Conservation (phyloP, 2,888 invertebrate genomes). For the Drosophila colorata region DNA sequence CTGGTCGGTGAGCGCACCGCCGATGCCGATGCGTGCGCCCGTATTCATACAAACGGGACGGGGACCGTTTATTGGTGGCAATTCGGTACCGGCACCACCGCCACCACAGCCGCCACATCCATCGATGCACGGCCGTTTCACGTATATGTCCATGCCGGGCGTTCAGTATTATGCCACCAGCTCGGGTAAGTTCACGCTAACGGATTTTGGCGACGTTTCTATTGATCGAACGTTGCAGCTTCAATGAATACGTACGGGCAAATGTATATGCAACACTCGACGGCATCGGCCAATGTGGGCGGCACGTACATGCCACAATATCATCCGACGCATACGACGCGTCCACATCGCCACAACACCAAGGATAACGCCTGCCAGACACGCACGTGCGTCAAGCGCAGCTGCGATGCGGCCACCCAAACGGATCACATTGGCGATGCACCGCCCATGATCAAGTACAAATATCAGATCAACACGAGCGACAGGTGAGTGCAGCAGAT, state of each 20-base stretch:
- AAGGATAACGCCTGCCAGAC: constrained; percentile 40
- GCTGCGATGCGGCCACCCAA: constrained; percentile 57
- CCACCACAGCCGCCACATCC: constrained; percentile 2
- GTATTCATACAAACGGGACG: constrained; percentile 8
- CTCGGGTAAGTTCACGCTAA: constrained; percentile 36
- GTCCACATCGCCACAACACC: constrained; percentile 4
- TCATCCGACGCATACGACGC: not conserved
- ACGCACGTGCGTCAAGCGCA: constrained; percentile 3
- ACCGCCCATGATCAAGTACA: constrained; percentile 50
- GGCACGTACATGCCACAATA: constrained; percentile 25
- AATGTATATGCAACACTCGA: constrained; percentile 42
- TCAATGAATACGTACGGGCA: constrained; percentile 53
- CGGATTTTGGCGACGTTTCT: not conserved
- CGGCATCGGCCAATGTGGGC: constrained; percentile 37
- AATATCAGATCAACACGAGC: constrained; percentile 15
- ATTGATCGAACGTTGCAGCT: constrained; percentile 30
- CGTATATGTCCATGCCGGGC: constrained; percentile 33
- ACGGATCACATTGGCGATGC: constrained; percentile 34
- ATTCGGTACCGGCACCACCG: not conserved
- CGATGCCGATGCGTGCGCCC: constrained; percentile 12
- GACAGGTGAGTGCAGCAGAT: constrained; percentile 9
- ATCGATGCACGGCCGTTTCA: constrained; percentile 3
- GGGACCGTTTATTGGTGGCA: constrained; percentile 8
- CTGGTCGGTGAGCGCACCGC: constrained; percentile 49
- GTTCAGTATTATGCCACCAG: constrained; percentile 53